Conservation (phyloP, 64 coral and sea anemone species). For the Actinia equina region DNA sequence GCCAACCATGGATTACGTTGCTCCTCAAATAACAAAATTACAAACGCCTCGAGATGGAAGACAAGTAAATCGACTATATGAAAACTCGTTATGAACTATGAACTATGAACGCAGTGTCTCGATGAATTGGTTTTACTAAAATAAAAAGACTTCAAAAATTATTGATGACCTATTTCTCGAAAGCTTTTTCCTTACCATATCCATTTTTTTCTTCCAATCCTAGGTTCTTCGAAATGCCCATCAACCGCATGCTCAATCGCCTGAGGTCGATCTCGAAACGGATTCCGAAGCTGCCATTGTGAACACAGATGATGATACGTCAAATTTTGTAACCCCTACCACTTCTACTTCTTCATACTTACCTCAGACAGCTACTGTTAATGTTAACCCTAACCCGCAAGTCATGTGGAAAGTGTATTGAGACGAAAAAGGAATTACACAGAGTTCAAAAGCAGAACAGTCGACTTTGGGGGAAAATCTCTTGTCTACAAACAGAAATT, state of each 20-base stretch:
- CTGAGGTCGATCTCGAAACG: not conserved
- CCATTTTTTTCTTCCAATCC: not conserved
- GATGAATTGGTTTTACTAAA: not conserved
- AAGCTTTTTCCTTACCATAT: no score
- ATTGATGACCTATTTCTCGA: not conserved
- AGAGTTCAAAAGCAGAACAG: not conserved
- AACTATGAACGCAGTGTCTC: no score
- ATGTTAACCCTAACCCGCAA: not conserved
- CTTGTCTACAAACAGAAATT: not conserved
- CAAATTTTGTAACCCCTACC: not conserved
- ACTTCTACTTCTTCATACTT: not conserved
- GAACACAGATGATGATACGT: no score
- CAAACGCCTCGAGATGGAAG: not conserved
- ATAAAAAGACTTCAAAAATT: not conserved
- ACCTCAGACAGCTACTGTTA: not conserved
- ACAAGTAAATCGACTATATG: not conserved
- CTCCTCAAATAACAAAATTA: not conserved
- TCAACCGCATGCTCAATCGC: not conserved
- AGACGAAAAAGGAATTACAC: not conserved
- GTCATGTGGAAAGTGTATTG: not conserved
- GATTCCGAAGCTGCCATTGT: not conserved
- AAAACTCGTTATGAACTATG: no score
- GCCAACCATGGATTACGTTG: not conserved
- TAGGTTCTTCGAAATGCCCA: conserved; percentile 3
- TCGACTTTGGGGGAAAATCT: not conserved